phyloP scores from a whole-genome alignment of 2,797 vertebrate genomes.

The Ctenopoma kingsleyae region DNA sequence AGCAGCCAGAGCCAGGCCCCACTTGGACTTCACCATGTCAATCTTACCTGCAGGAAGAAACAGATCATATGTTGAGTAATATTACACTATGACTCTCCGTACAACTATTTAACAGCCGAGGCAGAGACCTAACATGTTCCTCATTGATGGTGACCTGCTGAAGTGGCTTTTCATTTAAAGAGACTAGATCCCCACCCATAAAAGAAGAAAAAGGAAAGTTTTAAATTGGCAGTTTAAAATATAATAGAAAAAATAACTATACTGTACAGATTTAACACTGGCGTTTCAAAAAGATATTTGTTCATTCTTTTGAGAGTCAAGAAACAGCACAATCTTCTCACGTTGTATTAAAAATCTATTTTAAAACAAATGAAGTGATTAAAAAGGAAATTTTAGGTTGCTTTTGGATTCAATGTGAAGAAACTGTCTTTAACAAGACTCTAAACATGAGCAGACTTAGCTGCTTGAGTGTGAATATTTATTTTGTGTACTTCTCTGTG shows the following conservation, averaged over 20 bases:
- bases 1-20: slow-evolving; percentile 96
- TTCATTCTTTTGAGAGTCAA: too few species aligned
- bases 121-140: too few species aligned
- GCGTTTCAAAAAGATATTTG: too few species aligned
- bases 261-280: too few species aligned
- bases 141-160: not conserved
- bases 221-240: too few species aligned
- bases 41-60: slow-evolving; percentile 91
- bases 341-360: too few species aligned
- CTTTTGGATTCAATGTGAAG: not conserved
- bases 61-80: not conserved
- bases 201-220: too few species aligned
- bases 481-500: slow-evolving; percentile 14
- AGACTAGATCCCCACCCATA: too few species aligned
- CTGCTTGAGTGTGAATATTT: slow-evolving; percentile 5
- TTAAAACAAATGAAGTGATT: not conserved
- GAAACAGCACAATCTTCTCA: too few species aligned
- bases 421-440: not conserved
- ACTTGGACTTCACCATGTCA: slow-evolving; percentile 99
- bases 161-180: not conserved
- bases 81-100: fast-evolving
- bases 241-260: too few species aligned
- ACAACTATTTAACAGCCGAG: not conserved
- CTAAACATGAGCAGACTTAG: slow-evolving; percentile 1
- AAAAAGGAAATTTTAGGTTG: not conserved